A percentile compares a stretch with the other conserved stretches of the same genome.
These are phyloP conservation scores for Leptopilina myrica DNA, from an alignment of 2,888 invertebrate genomes.

Conservation along the genomic window DNA sequence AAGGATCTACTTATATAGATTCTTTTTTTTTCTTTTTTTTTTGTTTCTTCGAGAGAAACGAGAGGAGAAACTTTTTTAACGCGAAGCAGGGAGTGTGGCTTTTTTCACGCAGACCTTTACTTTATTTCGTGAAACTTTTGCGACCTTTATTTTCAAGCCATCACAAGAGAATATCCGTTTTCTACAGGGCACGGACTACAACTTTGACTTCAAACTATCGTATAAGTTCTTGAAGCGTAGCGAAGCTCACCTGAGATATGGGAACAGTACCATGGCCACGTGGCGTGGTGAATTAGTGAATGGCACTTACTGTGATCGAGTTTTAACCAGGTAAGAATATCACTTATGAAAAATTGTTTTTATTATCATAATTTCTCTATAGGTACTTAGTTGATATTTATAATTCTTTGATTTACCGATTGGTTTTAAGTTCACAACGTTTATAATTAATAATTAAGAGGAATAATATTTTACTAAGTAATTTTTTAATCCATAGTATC, in stretches of 20 bases:
- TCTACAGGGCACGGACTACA: slow-evolving; percentile 85
- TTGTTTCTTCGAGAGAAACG: not conserved
- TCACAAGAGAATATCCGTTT: slow-evolving; percentile 46
- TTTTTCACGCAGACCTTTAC: slow-evolving; percentile 28
- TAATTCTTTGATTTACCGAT: too few relatives aligned
- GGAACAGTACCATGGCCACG: slow-evolving; percentile 84
- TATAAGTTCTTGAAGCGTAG: slow-evolving; percentile 89
- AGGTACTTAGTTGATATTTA: too few relatives aligned
- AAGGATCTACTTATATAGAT: slow-evolving; percentile 17
- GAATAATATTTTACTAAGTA: too few relatives aligned
- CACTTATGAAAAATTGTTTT: not conserved
- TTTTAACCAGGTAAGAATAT: slow-evolving; percentile 79
- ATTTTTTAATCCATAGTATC: too few relatives aligned
- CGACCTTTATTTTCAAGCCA: slow-evolving; percentile 33
- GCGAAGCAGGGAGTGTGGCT: slow-evolving; percentile 22
- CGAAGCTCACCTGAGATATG: slow-evolving; percentile 87
- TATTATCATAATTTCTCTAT: not conserved
- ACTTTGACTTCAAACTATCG: slow-evolving; percentile 90
- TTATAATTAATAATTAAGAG: too few relatives aligned
- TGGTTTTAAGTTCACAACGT: too few relatives aligned
- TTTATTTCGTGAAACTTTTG: slow-evolving; percentile 25
- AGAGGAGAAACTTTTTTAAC: slow-evolving; percentile 13
- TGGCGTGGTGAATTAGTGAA: slow-evolving; percentile 87
- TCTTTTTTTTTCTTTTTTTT: not conserved
- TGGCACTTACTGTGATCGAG: slow-evolving; percentile 88